Evolutionary conservation across 35 echinoderm and acorn worm genomes (phyloP).

Genomic region (Strongylocentrotus purpuratus): DNA sequence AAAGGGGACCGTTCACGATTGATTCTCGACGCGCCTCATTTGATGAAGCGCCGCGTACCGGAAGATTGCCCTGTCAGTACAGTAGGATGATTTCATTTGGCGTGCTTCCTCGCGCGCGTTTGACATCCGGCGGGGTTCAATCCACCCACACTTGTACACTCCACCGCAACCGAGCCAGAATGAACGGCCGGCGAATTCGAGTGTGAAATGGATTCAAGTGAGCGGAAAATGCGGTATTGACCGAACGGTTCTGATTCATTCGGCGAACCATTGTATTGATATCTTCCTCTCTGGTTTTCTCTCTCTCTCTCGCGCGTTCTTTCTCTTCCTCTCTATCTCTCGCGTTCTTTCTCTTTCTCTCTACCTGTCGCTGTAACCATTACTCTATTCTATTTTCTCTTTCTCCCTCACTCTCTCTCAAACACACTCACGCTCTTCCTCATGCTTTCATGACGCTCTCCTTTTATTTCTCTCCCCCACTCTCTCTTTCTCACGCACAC

Average conservation of each 20-base stretch:
- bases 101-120: background rate
- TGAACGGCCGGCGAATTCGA: background rate
- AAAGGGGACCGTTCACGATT: background rate
- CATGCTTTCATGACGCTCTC: too few relatives aligned
- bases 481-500: too few relatives aligned
- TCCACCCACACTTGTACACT: background rate
- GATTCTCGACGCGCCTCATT: background rate
- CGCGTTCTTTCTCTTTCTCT: too few relatives aligned
- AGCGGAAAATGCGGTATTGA: background rate
- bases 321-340: too few relatives aligned
- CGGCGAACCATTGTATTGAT: background rate
- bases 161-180: background rate
- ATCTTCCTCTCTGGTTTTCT: background rate
- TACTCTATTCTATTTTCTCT: too few relatives aligned
- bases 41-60: background rate
- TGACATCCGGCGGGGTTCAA: background rate
- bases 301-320: too few relatives aligned
- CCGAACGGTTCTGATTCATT: background rate
- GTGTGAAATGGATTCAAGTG: background rate
- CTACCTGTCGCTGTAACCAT: too few relatives aligned
- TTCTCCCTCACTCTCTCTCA: too few relatives aligned
- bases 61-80: background rate
- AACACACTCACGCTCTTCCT: too few relatives aligned
- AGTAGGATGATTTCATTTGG: background rate
- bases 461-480: too few relatives aligned